Base-by-base conservation (phyloP, 2,797 vertebrate genomes). In the Microchirus variegatus region DNA sequence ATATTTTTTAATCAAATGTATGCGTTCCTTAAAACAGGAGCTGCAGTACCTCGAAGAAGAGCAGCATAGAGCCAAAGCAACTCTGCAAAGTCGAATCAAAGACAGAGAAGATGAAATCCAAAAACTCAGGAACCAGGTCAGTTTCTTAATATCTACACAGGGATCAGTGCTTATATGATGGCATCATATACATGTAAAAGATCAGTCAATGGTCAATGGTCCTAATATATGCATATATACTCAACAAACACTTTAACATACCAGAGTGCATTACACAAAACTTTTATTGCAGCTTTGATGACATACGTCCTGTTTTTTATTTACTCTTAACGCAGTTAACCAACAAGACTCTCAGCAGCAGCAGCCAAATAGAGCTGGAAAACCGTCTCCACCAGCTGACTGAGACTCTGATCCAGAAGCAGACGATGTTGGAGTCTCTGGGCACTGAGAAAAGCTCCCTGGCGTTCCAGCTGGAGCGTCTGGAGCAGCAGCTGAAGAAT, bases 21-120 rank as follows among this genome's bases (percentile, higher is more conserved):
- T 36, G 16, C 37, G 68, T 48, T 63, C 11, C 71, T 31, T 17
- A 63, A 76, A 57, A 8, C 49, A 99, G 98, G 98, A 99, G 82
- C 88, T 96, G 26, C 95, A 87, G 76, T 99, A 98, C 46, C 69
- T 93, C 0, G 96, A 99, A 76, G 98, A 99, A 46, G 97, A 99
- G 77, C 78, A 97, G 1, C 95, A 97, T 78, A 93, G 94, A 66
- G 93, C 94, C 26, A 98, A 98, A 89, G 93, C 83, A 56, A 93
- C 93, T 17, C 89, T 99, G 76, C 98, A 99, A 85, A 96, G 93
- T 87, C 94, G 96, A 73, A 92, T 99, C 81, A 95, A 95, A 86
- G 96, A 99, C 91, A 75, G 98, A 80, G 98, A 99, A 72, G 97
- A 99, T 56, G 97, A 99, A 88, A 99, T 99, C 77, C 96, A 99